These are phyloP conservation scores for Cheirogaleus medius DNA, from an alignment of 2,113 vertebrate genomes.

Conservation along the genomic window DNA sequence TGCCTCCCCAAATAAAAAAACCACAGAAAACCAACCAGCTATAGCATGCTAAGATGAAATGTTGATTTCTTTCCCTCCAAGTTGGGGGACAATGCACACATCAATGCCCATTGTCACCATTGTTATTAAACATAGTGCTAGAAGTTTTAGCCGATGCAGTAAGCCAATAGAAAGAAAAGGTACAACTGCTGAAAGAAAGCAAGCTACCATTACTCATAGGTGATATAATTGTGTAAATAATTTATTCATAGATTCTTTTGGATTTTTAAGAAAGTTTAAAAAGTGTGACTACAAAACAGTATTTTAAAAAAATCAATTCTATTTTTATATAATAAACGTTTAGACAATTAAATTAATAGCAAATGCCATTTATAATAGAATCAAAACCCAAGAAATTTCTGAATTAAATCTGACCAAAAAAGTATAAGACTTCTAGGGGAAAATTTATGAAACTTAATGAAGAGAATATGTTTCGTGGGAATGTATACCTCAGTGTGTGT, in stretches of 20 bases:
- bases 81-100: not conserved
- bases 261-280: not conserved
- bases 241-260: not conserved
- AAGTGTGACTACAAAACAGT: not conserved
- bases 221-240: not conserved
- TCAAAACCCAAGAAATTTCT: constrained; percentile 30
- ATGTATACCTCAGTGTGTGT: not conserved
- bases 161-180: not conserved
- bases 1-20: not conserved
- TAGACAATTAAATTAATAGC: constrained; percentile 8
- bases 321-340: not conserved
- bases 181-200: not conserved
- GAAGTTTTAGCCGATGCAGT: not conserved
- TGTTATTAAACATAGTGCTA: not conserved
- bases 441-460: not conserved
- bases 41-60: not conserved
- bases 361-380: not conserved
- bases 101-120: not conserved
- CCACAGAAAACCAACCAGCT: not conserved
- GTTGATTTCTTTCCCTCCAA: not conserved
- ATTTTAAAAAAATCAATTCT: not conserved
- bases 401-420: not conserved
- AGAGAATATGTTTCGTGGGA: not conserved
- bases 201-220: not conserved
- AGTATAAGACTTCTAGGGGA: not conserved